Evolutionary conservation across 2,797 vertebrate species (phyloP).

Genomic region (Pachyuromys duprasi): DNA sequence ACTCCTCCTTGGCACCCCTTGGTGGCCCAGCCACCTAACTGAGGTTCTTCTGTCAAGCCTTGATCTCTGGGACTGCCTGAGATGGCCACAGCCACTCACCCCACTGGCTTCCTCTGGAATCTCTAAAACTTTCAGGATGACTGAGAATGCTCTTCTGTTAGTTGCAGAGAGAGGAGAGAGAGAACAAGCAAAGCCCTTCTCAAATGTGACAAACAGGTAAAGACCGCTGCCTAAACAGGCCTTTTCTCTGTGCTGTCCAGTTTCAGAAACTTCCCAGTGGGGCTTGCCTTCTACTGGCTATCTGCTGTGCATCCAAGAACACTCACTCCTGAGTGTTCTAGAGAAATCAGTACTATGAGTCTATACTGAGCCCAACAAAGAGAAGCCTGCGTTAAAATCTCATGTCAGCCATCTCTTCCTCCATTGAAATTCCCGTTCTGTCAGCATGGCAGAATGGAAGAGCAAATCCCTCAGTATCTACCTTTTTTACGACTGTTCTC

Average conservation of each 20-base stretch:
- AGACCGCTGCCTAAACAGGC: background rate
- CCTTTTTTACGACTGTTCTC: background rate
- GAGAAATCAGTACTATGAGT: background rate
- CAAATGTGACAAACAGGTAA: background rate
- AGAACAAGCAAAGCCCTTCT: background rate
- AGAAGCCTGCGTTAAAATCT: background rate
- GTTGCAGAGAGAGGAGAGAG: background rate
- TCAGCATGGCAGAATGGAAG: background rate
- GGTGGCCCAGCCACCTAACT: background rate
- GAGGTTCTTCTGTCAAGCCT: slow-evolving; percentile 35
- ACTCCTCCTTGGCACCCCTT: background rate
- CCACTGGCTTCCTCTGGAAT: slow-evolving; percentile 11
- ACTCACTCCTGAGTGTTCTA: background rate
- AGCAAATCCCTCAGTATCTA: background rate
- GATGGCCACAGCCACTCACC: background rate
- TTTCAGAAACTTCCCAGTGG: background rate
- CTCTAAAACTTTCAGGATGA: background rate
- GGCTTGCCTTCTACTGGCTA: background rate
- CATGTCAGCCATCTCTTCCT: background rate
- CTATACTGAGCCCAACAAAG: background rate
- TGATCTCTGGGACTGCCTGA: slow-evolving; percentile 18
- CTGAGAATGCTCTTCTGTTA: background rate
- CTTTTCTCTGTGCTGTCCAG: background rate
- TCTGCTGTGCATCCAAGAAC: slow-evolving; percentile 38
- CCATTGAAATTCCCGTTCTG: background rate